Base-by-base conservation (phyloP, 2,113 vertebrate genomes). In the Leucosticte australis region DNA sequence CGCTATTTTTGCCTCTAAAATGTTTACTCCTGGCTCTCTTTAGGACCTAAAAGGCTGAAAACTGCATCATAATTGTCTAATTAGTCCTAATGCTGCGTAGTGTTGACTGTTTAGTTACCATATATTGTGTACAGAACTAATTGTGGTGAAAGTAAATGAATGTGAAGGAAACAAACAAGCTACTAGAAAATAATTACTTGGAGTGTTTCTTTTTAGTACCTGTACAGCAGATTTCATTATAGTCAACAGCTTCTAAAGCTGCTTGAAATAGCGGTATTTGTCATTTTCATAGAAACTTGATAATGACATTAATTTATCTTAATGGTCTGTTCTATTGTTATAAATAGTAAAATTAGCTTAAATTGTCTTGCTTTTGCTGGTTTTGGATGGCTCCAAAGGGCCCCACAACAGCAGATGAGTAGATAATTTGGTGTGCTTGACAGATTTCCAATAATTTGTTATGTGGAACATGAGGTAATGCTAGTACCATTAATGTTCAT, bases 271-370 rank as follows among this genome's bases (percentile, higher is more conserved):
- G 98, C 96, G 99, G 99, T 99, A 99, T 99, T 99, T 99, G 99
- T 99, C 99, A 99, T 99, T 99, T 99, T 99, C 99, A 99, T 99
- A 99, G 99, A 99, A 99, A 99, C 99, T 99, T 99, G 99, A 99
- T 99, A 99, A 99, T 99, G 99, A 99, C 99, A 99, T 99, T 99
- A 99, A 99, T 99, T 99, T 99, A 99, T 99, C 99, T 99, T 99
- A 99, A 99, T 99, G 99, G 99, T 98, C 98, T 98, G 98, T 98
- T 99, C 99, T 99, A 99, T 99, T 99, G 99, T 99, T 99, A 99
- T 99, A 99, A 99, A 99, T 99, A 99, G 99, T 99, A 99, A 99
- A 99, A 99, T 99, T 99, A 99, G 99, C 98, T 99, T 98, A 99
- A 99, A 99, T 99, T 99, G 99, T 99, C 99, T 99, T 99, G 99